A percentile compares a stretch with the other conserved stretches of the same genome.
These are phyloP conservation scores for Catagonus wagneri DNA, from an alignment of 2,113 vertebrate genomes.

Conservation along the genomic window DNA sequence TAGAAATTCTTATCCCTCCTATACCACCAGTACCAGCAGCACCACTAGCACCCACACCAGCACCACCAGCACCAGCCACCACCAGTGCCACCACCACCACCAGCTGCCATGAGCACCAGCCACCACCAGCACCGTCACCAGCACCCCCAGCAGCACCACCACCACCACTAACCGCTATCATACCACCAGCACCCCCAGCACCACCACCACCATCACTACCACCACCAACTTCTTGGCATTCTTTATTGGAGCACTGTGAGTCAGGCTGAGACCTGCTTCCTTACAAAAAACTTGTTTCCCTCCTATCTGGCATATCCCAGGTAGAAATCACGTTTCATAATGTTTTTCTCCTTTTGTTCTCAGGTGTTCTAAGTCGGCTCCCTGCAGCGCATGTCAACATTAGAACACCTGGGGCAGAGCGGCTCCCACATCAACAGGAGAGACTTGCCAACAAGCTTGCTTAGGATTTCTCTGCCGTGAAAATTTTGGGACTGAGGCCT, in stretches of 20 bases:
- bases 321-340: conserved; percentile 82
- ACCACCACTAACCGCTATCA: neutral
- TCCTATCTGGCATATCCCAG: conserved; percentile 71
- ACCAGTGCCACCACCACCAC: neutral
- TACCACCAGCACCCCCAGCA: neutral
- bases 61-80: neutral
- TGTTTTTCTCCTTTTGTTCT: conserved; percentile 82
- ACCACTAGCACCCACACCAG: neutral
- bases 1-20: conserved; percentile 30
- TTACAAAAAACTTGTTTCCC: conserved; percentile 78
- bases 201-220: too few species aligned
- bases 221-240: conserved; percentile 25
- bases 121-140: too few species aligned
- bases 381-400: conserved; percentile 55
- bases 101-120: too few species aligned
- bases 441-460: conserved; percentile 65
- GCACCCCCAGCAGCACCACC: too few species aligned
- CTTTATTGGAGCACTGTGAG: neutral
- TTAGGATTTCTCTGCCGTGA: conserved; percentile 48
- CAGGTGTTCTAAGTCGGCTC: conserved; percentile 67
- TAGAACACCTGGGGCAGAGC: conserved; percentile 74
- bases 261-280: conserved; percentile 81
- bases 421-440: conserved; percentile 41
- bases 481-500: conserved; percentile 56
- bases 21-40: neutral